Conservation (phyloP, 2,797 vertebrate species). For the Falco biarmicus region DNA sequence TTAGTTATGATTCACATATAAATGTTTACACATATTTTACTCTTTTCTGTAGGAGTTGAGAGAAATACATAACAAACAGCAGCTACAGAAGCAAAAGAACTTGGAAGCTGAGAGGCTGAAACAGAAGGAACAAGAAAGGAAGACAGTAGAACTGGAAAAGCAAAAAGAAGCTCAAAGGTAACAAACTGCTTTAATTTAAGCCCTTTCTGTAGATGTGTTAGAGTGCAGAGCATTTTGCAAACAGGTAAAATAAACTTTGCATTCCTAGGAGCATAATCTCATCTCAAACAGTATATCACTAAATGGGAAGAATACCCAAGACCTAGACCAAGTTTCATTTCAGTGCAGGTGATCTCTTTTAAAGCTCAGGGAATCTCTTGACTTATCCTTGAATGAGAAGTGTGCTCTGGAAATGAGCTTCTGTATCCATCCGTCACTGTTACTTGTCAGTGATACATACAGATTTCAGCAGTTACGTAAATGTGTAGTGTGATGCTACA, state of each 20-base stretch:
- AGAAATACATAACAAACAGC: conserved; percentile 93
- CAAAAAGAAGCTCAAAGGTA: conserved; percentile 87
- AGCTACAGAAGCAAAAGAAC: conserved; percentile 91
- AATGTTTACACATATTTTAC: conserved; percentile 11
- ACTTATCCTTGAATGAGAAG: background rate
- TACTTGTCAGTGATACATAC: background rate
- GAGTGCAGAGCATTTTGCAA: background rate
- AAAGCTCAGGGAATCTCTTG: background rate
- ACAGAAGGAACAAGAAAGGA: conserved; percentile 84
- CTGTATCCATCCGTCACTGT: background rate
- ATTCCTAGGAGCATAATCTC: background rate
- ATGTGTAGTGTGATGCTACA: background rate
- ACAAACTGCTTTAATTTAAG: background rate
- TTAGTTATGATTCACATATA: background rate
- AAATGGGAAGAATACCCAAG: background rate
- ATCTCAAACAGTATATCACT: background rate
- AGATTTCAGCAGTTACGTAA: conserved; percentile 27
- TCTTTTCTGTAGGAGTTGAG: conserved; percentile 88
- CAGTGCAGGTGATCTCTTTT: background rate
- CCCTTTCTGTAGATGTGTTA: background rate
- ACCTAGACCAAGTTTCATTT: background rate
- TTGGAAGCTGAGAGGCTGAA: conserved; percentile 84
- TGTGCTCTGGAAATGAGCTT: background rate
- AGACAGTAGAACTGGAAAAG: conserved; percentile 84
- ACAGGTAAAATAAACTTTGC: background rate